Evolutionary conservation across 2,797 vertebrate species (phyloP).

Genomic region (Cryptoprocta ferox): DNA sequence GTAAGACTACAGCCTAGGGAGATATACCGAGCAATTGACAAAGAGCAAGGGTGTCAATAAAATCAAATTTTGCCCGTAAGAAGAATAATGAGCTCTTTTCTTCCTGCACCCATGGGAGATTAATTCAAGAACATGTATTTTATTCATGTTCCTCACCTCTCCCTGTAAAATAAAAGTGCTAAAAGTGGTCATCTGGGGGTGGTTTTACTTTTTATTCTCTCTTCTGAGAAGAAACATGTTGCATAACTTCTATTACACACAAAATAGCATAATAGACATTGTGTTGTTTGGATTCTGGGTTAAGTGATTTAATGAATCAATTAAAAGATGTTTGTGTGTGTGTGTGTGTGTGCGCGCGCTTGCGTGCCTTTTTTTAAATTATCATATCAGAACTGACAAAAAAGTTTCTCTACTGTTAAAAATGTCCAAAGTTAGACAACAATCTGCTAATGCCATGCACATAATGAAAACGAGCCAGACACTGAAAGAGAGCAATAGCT

Average conservation of each 20-base stretch:
- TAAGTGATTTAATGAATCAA: constrained; percentile 12
- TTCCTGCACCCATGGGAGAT: not conserved
- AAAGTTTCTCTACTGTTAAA: constrained; percentile 23
- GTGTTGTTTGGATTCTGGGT: constrained; percentile 15
- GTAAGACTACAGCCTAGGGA: constrained; percentile 4
- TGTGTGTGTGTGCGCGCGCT: too few species aligned
- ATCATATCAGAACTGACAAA: constrained; percentile 22
- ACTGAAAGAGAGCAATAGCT: not conserved
- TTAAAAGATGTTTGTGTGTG: not conserved
- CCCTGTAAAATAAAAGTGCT: constrained; percentile 41
- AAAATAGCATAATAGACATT: not conserved
- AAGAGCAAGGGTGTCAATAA: constrained; percentile 49
- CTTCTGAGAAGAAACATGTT: constrained; percentile 33
- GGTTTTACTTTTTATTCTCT: constrained; percentile 47
- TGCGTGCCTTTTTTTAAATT: not conserved
- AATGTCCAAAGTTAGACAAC: not conserved
- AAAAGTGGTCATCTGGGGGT: constrained; percentile 41
- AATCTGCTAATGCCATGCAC: not conserved
- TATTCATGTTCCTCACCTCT: constrained; percentile 36
- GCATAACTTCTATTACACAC: not conserved
- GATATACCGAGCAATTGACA: not conserved
- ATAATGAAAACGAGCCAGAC: not conserved
- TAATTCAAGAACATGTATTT: constrained; percentile 60
- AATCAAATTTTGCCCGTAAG: constrained; percentile 44
- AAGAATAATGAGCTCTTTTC: constrained; percentile 57